Evolutionary conservation across 2,113 vertebrate species (phyloP).

Genomic region (Boleophthalmus pectinirostris): DNA sequence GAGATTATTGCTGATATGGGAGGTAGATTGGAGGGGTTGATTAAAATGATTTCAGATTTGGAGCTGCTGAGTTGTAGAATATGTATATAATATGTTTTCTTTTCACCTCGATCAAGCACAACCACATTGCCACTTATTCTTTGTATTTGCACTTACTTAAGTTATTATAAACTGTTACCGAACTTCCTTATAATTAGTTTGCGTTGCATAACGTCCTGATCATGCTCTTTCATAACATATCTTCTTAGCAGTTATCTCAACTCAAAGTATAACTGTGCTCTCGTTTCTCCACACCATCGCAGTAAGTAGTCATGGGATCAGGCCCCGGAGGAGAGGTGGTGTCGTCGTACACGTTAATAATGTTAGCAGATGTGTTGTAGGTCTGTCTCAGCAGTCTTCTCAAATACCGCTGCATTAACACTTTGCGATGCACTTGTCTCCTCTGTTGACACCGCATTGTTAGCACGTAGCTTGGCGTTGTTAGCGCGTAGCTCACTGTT

Average conservation of each 20-base stretch:
- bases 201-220: not conserved
- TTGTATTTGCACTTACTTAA: too few relatives aligned
- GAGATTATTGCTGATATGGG: too few relatives aligned
- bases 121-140: not conserved
- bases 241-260: constrained; percentile 12
- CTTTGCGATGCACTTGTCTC: constrained; percentile 24
- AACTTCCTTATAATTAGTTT: not conserved
- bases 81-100: not conserved
- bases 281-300: constrained; percentile 5
- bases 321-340: constrained; percentile 9
- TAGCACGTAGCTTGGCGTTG: constrained; percentile 40
- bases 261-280: not conserved
- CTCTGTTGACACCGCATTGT: constrained; percentile 41
- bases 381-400: constrained; percentile 5
- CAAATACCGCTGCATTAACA: constrained; percentile 28
- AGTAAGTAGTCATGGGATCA: constrained; percentile 17
- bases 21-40: too few relatives aligned
- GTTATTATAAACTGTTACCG: too few relatives aligned
- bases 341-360: constrained; percentile 4
- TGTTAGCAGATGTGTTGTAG: constrained; percentile 12
- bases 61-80: too few relatives aligned
- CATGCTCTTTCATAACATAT: not conserved
- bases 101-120: not conserved
- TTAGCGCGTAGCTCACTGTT: constrained; percentile 47
- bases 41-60: too few relatives aligned